Percentiles rank a stretch among this genome's conserved stretches.
phyloP scores from a whole-genome alignment of 2,113 vertebrate genomes.

The Cavia aperea region DNA sequence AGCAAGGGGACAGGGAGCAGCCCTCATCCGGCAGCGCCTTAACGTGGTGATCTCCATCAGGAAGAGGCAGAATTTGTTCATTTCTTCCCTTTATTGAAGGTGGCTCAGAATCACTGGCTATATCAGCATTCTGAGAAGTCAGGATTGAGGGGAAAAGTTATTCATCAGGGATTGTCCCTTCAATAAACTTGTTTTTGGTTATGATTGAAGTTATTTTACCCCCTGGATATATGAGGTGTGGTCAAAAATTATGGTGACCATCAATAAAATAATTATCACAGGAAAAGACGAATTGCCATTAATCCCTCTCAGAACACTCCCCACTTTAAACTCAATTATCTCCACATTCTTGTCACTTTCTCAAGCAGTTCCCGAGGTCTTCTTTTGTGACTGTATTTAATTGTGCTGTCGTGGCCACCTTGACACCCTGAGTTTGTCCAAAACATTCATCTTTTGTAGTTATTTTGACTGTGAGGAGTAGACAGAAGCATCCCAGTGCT shows the following conservation, averaged over 20 bases:
- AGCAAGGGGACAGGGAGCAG: not conserved
- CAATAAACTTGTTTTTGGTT: not conserved
- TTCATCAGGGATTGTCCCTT: not conserved
- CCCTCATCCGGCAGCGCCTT: not conserved
- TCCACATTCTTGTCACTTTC: not conserved
- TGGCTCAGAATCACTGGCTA: not conserved
- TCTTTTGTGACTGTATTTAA: not conserved
- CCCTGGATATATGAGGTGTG: not conserved
- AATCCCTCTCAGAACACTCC: not conserved
- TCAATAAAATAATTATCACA: not conserved
- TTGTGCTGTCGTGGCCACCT: not conserved
- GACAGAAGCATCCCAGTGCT: not conserved
- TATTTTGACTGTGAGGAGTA: not conserved
- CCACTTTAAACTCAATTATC: not conserved
- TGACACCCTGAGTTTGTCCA: not conserved
- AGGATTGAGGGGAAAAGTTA: not conserved
- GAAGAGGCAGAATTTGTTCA: not conserved
- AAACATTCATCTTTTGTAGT: not conserved
- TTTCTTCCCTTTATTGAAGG: not conserved
- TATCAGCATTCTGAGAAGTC: not conserved
- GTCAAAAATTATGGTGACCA: not conserved
- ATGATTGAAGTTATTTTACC: not conserved
- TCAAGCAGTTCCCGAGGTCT: not conserved
- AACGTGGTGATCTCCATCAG: accelerated
- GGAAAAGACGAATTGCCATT: not conserved